Evolutionary conservation across 2,113 vertebrate species (phyloP).

Genomic region (cat (Felis catus)): F.catus_Fca126_mat1.0 CM031413.1:19427001-19427500

Average conservation of each 20-base stretch:
- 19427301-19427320: neutral
- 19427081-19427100: neutral
- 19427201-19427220: neutral
- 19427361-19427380: neutral
- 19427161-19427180: neutral
- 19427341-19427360: neutral
- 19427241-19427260: neutral
- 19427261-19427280: neutral
- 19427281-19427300: neutral
- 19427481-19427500: neutral
- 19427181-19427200: neutral
- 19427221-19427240: neutral
- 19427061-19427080: neutral
- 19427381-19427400: neutral
- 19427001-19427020: slow-evolving; percentile 80
- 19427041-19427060: neutral
- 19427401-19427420: neutral
- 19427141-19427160: neutral
- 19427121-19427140: neutral
- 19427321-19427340: neutral
- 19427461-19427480: neutral
- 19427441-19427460: neutral
- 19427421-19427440: neutral
- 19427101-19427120: neutral
- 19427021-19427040: slow-evolving; percentile 48